phyloP scores from a whole-genome alignment of 1,140 invertebrate genomes.

The Zaprionus gabonicus region DNA sequence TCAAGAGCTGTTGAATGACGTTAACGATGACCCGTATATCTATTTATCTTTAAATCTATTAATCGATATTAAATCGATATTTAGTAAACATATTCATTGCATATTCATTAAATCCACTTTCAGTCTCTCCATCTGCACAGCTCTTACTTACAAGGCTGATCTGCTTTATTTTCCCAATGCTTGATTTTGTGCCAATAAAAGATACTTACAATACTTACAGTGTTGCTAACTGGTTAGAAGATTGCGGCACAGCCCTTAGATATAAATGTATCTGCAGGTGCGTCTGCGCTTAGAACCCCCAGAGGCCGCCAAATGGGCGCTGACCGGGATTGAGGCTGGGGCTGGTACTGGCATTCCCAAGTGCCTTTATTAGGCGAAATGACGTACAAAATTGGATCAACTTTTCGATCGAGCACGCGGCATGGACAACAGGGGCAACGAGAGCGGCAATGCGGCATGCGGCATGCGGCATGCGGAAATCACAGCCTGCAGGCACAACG shows the following conservation, averaged over 20 bases:
- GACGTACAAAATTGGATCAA: slow-evolving; percentile 33
- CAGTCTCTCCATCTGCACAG: too few relatives aligned
- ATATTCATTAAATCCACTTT: too few relatives aligned
- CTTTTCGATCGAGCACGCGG: slow-evolving; percentile 17
- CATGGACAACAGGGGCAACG: slow-evolving; percentile 16
- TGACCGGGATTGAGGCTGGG: neutral
- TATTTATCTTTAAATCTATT: too few relatives aligned
- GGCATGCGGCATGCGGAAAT: slow-evolving; percentile 67
- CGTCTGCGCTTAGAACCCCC: neutral
- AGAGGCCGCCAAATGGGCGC: neutral
- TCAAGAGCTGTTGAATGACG: too few relatives aligned
- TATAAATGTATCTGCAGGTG: slow-evolving; percentile 1
- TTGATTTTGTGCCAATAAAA: neutral
- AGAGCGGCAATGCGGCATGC: slow-evolving; percentile 31
- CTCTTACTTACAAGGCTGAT: too few relatives aligned
- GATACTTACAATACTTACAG: neutral
- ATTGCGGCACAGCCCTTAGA: neutral
- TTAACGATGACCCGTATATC: too few relatives aligned
- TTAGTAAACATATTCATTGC: too few relatives aligned
- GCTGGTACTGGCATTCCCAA: slow-evolving; percentile 1
- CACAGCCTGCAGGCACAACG: slow-evolving; percentile 29
- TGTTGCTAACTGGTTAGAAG: neutral
- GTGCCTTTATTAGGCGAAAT: slow-evolving; percentile 32
- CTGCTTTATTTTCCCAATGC: neutral
- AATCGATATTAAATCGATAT: too few relatives aligned